Conservation (phyloP, 2,888 invertebrate species). For the Oxystoma pomonae region DNA sequence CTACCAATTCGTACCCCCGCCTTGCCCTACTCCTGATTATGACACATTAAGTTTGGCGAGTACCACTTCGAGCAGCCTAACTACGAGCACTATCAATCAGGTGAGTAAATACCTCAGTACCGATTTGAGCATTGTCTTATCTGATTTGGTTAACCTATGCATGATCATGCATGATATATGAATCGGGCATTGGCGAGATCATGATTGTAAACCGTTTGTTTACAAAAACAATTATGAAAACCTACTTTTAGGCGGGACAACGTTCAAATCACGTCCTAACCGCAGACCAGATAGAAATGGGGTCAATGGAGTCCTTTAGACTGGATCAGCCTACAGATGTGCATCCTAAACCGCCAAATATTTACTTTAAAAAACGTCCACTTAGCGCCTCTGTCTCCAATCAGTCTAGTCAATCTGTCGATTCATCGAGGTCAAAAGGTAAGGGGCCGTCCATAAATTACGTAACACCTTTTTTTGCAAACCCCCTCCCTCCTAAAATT, state of each 20-base stretch:
- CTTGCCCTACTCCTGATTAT: constrained; percentile 54
- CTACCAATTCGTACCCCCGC: constrained; percentile 43
- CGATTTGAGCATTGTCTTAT: too few species aligned
- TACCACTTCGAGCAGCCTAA: constrained; percentile 32
- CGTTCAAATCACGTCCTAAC: not conserved
- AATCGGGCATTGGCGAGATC: too few species aligned
- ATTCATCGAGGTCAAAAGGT: not conserved
- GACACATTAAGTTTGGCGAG: constrained; percentile 48
- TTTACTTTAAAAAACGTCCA: constrained; percentile 56
- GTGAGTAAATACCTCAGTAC: not conserved
- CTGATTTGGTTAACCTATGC: too few species aligned
- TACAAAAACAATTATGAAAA: too few species aligned
- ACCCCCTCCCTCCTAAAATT: too few species aligned
- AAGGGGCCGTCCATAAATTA: not conserved
- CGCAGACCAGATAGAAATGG: constrained; percentile 58
- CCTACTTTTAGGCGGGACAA: not conserved
- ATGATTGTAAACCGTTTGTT: too few species aligned
- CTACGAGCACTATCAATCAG: constrained; percentile 12
- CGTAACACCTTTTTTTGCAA: too few species aligned
- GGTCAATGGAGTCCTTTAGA: constrained; percentile 71
- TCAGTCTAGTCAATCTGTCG: constrained; percentile 4
- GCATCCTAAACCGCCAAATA: constrained; percentile 63
- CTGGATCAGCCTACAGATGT: constrained; percentile 60
- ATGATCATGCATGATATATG: too few species aligned
- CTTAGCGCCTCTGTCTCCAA: constrained; percentile 11